Evolutionary conservation across 2,113 vertebrate genomes (phyloP), one percentile per base, ranked within the genome.

Genomic region (Erythrocebus patas): DNA sequence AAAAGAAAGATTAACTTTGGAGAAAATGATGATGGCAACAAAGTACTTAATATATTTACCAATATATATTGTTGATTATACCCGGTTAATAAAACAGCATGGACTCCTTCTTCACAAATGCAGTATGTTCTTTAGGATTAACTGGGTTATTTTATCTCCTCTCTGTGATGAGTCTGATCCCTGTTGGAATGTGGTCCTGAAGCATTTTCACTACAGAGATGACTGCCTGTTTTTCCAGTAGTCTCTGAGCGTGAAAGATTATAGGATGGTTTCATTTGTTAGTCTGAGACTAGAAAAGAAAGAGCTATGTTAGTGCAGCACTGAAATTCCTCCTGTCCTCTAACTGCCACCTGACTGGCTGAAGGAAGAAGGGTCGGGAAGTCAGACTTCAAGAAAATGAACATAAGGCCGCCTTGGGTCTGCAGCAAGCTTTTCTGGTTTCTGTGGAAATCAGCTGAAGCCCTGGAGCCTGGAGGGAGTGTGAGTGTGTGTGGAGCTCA

Each of bases 311-410:
- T n/a, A 40, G 32, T 57, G 50, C 68, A 52, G 55, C 83, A 2
- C 48, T 66, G 75, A 66, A 79, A 50, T 38, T 17, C 83, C 80
- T 78, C 40, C 64, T 45, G 20, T 86, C 59, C 72, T 83, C 40
- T n/a, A 52, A 11, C 95, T 8, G 57, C 73, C 2, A 3, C 12
- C 3, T 45, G n/a, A 22, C 93, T 78, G 72, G 76, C 95, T 78
- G 38, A 82, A 48, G 91, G 91, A 91, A 84, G 70, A 83, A 89
- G 59, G 81, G 95, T 87, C 68, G 72, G 84, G 81, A 94, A 88
- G 97, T 96, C 97, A 96, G 87, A 76, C 87, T 93, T 97, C 27
- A 78, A 84, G 83, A 72, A 87, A 93, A 92, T 40, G 92, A 96
- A 59, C 59, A 38, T 9, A 64, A 72, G 78, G 80, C 83, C 3